phyloP scores from a whole-genome alignment of 1,140 invertebrate genomes.

The Cepaea nemoralis region DNA sequence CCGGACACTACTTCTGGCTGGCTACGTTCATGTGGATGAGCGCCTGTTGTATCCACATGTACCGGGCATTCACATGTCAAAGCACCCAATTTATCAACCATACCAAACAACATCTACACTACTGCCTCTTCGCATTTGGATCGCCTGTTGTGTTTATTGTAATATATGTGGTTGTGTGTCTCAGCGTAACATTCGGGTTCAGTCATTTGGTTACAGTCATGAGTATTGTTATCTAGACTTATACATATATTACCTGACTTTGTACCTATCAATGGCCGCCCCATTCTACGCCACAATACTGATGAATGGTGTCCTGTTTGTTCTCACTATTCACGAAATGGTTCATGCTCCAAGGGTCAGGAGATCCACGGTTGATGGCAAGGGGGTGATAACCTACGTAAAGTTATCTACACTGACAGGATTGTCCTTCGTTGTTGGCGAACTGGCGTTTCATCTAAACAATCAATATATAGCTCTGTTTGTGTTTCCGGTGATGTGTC shows the following conservation, averaged over 20 bases:
- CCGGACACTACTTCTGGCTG: neutral
- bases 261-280: neutral
- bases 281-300: neutral
- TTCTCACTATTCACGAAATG: neutral
- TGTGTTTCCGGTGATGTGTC: neutral
- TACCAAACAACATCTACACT: neutral
- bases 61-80: neutral
- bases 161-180: neutral
- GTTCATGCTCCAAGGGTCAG: neutral
- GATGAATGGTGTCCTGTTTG: neutral
- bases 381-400: conserved; percentile 17
- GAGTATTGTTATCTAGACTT: neutral
- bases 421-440: neutral
- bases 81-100: neutral
- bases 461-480: neutral
- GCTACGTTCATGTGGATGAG: conserved; percentile 1
- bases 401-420: conserved; percentile 21
- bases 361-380: neutral
- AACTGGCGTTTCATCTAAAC: neutral
- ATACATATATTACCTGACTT: neutral
- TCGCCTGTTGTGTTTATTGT: neutral
- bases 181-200: neutral
- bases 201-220: neutral
- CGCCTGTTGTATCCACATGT: conserved; percentile 11
- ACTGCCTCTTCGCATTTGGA: conserved; percentile 5